A percentile compares a stretch with the other conserved stretches of the same genome.
Evolutionary conservation across 2,888 invertebrate genomes (phyloP).

Genomic region (Microctonus hyperodae): DNA sequence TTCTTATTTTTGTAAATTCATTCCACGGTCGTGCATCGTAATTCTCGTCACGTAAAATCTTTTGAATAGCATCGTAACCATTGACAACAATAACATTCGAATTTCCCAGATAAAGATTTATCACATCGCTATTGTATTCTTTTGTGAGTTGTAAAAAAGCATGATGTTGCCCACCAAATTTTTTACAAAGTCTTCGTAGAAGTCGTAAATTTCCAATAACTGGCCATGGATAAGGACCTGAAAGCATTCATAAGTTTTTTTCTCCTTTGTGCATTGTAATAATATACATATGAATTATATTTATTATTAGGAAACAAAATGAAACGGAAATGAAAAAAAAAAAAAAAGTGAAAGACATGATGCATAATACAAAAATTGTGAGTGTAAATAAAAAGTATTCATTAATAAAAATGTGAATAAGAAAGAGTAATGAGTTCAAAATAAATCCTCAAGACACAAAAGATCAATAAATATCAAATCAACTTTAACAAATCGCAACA

Average conservation of each 20-base stretch:
- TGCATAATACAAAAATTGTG: not conserved
- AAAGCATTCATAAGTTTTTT: conserved; percentile 6
- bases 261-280: not conserved
- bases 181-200: conserved; percentile 41
- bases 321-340: not conserved
- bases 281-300: not conserved
- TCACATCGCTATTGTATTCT: conserved; percentile 48
- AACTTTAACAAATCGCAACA: too few relatives aligned
- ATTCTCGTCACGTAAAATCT: conserved; percentile 68
- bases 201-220: conserved; percentile 49
- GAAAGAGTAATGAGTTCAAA: not conserved
- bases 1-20: conserved; percentile 70
- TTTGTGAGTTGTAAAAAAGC: conserved; percentile 50
- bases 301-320: not conserved
- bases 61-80: conserved; percentile 65
- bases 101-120: conserved; percentile 48
- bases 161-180: conserved; percentile 49
- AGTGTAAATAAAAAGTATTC: too few relatives aligned
- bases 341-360: not conserved
- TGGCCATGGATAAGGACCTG: conserved; percentile 58
- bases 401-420: not conserved
- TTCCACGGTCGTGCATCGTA: conserved; percentile 73
- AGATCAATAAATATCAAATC: too few relatives aligned
- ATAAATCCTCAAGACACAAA: not conserved
- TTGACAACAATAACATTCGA: conserved; percentile 63